A percentile compares a stretch with the other conserved stretches of the same genome.
phyloP scores from a whole-genome alignment of 2,797 vertebrate species.

The Nannoperca australis region DNA sequence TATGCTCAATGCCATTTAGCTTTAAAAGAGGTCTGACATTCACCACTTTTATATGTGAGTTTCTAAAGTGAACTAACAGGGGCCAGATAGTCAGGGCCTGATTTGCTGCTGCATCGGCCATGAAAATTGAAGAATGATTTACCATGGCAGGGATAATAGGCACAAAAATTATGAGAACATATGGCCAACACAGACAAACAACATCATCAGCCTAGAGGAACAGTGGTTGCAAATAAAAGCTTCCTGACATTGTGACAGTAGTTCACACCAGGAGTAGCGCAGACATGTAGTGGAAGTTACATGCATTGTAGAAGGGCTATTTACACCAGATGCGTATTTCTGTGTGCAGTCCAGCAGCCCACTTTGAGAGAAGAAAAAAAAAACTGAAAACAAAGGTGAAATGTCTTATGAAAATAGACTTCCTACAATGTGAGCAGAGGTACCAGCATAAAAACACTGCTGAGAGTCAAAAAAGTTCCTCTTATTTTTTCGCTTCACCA shows the following conservation, averaged over 20 bases:
- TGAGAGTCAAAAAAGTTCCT: constrained; percentile 37
- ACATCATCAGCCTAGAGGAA: constrained; percentile 37
- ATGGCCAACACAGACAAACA: constrained; percentile 33
- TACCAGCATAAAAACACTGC: constrained; percentile 41
- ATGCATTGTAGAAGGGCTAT: constrained; percentile 48
- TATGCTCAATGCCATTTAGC: constrained; percentile 50
- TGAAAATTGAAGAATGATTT: constrained; percentile 16
- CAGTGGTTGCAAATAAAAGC: constrained; percentile 38
- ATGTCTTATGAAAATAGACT: constrained; percentile 38
- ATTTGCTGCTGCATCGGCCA: constrained; percentile 11
- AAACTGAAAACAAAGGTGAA: constrained; percentile 44
- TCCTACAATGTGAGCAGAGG: constrained; percentile 33
- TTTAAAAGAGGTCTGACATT: constrained; percentile 55
- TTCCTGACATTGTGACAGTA: constrained; percentile 32
- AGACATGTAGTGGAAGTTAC: constrained; percentile 49
- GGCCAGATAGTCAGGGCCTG: constrained; percentile 11
- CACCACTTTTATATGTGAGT: constrained; percentile 38
- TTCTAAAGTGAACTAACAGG: constrained; percentile 43
- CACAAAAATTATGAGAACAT: constrained; percentile 41
- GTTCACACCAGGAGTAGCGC: constrained; percentile 43
- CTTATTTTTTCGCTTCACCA: constrained; percentile 35
- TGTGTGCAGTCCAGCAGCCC: constrained; percentile 30
- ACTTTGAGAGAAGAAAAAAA: constrained; percentile 2
- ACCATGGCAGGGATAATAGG: constrained; percentile 29
- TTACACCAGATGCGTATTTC: constrained; percentile 46